Conservation (phyloP, 2,113 vertebrate species). For the Dipodomys merriami region DNA sequence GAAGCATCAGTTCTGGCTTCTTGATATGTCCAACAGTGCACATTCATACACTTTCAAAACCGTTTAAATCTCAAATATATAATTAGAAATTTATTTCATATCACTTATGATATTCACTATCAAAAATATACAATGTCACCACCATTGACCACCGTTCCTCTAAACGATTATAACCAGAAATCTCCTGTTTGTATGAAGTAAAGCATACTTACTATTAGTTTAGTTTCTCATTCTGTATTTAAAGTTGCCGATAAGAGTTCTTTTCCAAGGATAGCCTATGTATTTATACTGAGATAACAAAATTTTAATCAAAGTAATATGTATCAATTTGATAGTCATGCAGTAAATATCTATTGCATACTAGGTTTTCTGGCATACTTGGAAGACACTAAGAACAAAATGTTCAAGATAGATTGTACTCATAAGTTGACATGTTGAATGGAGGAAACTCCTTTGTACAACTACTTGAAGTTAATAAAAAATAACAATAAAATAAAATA, state of each 20-base stretch:
- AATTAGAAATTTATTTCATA: constrained; percentile 18
- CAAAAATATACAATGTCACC: neutral
- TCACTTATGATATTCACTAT: constrained; percentile 59
- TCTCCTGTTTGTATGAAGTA: neutral
- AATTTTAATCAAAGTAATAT: neutral
- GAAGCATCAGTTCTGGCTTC: neutral
- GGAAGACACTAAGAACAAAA: neutral
- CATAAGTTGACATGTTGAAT: too few species aligned
- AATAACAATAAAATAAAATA: too few species aligned
- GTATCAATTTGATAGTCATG: neutral
- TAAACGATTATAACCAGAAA: neutral
- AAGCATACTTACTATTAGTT: neutral
- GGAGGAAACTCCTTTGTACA: too few species aligned
- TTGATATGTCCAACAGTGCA: neutral
- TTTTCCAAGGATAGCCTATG: neutral
- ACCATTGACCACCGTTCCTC: neutral
- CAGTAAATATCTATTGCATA: neutral
- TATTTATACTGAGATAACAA: neutral
- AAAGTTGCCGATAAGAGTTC: neutral
- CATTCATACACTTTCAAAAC: neutral
- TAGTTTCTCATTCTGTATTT: neutral
- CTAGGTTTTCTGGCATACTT: neutral
- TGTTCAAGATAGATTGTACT: neutral
- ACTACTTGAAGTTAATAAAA: too few species aligned
- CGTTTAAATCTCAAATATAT: neutral